These are phyloP conservation scores for Taurulus bubalis DNA, from an alignment of 2,113 vertebrate genomes.

Conservation along the genomic window DNA sequence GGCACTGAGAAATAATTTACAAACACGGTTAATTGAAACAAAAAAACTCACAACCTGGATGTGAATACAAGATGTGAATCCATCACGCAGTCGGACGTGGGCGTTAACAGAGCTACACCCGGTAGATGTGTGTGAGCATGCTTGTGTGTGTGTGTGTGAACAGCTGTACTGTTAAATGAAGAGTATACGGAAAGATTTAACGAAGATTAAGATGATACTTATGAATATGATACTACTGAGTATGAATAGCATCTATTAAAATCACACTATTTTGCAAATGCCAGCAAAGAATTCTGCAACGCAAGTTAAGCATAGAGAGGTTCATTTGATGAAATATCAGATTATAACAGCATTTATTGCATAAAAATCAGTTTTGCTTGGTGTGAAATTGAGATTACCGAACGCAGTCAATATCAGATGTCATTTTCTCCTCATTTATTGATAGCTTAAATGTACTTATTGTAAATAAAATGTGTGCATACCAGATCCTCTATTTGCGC, in stretches of 20 bases:
- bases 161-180: slow-evolving; percentile 48
- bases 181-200: slow-evolving; percentile 51
- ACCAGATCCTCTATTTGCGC: slow-evolving; percentile 46
- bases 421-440: slow-evolving; percentile 64
- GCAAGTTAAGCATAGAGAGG: slow-evolving; percentile 45
- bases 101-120: slow-evolving; percentile 36
- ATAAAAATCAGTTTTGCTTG: slow-evolving; percentile 25
- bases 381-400: slow-evolving; percentile 48
- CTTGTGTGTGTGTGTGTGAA: slow-evolving; percentile 48
- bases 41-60: neutral
- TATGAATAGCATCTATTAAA: slow-evolving; percentile 46
- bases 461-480: slow-evolving; percentile 61
- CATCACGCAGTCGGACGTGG: neutral
- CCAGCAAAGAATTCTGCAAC: slow-evolving; percentile 48
- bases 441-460: slow-evolving; percentile 60
- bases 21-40: slow-evolving; percentile 1
- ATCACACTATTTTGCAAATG: slow-evolving; percentile 51
- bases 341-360: slow-evolving; percentile 53
- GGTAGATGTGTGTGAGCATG: slow-evolving; percentile 59
- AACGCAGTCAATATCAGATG: slow-evolving; percentile 62
- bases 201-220: slow-evolving; percentile 16
- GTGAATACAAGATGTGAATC: slow-evolving; percentile 10
- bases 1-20: neutral
- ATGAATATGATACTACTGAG: slow-evolving; percentile 9
- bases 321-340: slow-evolving; percentile 43